Evolutionary conservation across 2,113 vertebrate genomes (phyloP), one percentile per base, ranked within the genome.

Genomic region (Herpailurus yagouaroundi): DNA sequence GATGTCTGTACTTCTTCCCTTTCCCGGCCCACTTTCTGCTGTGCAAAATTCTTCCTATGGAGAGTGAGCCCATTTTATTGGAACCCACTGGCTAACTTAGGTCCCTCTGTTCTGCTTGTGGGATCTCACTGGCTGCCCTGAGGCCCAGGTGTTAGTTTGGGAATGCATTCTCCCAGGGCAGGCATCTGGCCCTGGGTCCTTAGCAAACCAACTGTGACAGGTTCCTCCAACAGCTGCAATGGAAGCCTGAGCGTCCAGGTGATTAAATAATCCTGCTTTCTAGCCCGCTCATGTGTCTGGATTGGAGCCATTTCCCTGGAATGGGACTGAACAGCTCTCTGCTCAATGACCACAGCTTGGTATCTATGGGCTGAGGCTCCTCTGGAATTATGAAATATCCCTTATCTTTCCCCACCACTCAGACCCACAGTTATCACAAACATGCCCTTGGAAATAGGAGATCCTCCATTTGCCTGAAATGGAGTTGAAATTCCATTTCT

Each of bases 161-260:
- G 97, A 98, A 98, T 97, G 97, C 96, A 92, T 98, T 98, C 98
- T 98, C 97, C 96, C 90, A 91, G 91, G 92, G 97, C 96, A 97
- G 97, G 95, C 98, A 98, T 98, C 98, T 94, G 94, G 86, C 50
- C 96, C 97, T 82, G 52, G 13, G 64, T 96, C 97, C 97, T 98
- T 98, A 98, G 97, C 98, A 98, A 98, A 97, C 96, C 96, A 96
- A 98, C 98, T 31, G 25, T 98, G 97, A 98, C 98, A 98, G 97
- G 97, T 98, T 98, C 96, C 95, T 94, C 50, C n/a, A 97, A 85
- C 98, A 99, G 98, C 98, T 98, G 98, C 97, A 96, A 97, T 97
- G 97, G 97, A 95, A 97, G 66, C 83, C 68, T 71, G 95, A 94
- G 86, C 95, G 98, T 97, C 98, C 96, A 98, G 98, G 98, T 98